Evolutionary conservation across 2,797 vertebrate genomes (phyloP).

Genomic region (Gallinago stenura): DNA sequence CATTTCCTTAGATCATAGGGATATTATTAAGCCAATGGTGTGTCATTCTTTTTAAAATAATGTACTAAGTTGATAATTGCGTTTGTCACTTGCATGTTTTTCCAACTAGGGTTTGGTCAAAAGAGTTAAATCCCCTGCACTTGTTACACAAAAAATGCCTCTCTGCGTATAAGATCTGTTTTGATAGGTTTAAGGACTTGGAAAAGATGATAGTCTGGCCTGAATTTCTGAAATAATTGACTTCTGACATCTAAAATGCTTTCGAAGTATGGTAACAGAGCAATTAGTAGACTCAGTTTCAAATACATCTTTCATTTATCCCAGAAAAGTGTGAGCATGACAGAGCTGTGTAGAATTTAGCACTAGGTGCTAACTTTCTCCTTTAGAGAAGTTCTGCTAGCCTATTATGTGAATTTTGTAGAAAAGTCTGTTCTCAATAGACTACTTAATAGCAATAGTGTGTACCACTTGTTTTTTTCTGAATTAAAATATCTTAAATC

Average conservation of each 20-base stretch:
- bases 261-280: not conserved
- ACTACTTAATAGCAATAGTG: not conserved
- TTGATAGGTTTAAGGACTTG: constrained; percentile 10
- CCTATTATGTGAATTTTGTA: not conserved
- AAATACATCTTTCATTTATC: not conserved
- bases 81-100: not conserved
- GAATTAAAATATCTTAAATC: not conserved
- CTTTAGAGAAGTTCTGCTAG: not conserved
- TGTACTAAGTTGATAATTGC: not conserved
- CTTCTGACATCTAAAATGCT: not conserved
- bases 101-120: not conserved
- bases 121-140: not conserved
- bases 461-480: not conserved
- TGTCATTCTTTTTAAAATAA: not conserved
- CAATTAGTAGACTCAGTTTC: not conserved
- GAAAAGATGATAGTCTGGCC: not conserved
- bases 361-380: not conserved
- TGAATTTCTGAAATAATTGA: constrained; percentile 32
- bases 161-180: not conserved
- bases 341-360: not conserved
- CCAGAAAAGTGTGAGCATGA: not conserved
- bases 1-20: not conserved
- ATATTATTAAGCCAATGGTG: not conserved
- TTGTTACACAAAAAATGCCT: not conserved
- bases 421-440: not conserved